A percentile compares a stretch with the other conserved stretches of the same genome.
Conservation (phyloP, 2,113 vertebrate species). For the Crotalus helleri region DNA sequence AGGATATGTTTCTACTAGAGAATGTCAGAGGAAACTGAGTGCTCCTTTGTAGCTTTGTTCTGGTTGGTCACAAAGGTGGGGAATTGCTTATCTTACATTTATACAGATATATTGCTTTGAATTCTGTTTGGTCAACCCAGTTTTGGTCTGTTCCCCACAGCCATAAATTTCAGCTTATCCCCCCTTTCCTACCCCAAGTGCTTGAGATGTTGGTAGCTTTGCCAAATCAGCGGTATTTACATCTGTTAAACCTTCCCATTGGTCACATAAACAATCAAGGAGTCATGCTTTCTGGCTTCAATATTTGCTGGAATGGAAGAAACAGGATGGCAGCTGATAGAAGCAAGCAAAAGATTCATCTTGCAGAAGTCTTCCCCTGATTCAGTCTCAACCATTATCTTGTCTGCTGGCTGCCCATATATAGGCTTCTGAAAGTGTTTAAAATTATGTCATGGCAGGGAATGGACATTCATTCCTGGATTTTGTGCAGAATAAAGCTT, state of each 20-base stretch:
- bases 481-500: rapidly evolving
- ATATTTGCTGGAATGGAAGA: not conserved
- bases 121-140: not conserved
- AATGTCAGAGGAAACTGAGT: not conserved
- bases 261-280: not conserved
- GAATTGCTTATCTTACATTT: not conserved
- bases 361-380: not conserved
- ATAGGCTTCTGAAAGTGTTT: conserved; percentile 3
- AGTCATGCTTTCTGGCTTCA: not conserved
- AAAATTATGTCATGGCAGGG: not conserved
- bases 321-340: not conserved
- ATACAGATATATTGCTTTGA: not conserved
- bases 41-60: not conserved
- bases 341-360: not conserved
- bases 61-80: not conserved
- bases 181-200: not conserved
- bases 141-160: conserved; percentile 3
- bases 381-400: rapidly evolving
- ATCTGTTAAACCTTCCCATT: not conserved
- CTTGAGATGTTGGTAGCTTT: conserved; percentile 12
- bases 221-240: not conserved
- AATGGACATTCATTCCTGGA: not conserved
- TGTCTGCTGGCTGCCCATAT: not conserved
- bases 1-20: not conserved
- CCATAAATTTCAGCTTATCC: not conserved